Evolutionary conservation across 2,888 invertebrate species (phyloP), one percentile per base, ranked within the genome.

Genomic region (Homarus gammarus): DNA sequence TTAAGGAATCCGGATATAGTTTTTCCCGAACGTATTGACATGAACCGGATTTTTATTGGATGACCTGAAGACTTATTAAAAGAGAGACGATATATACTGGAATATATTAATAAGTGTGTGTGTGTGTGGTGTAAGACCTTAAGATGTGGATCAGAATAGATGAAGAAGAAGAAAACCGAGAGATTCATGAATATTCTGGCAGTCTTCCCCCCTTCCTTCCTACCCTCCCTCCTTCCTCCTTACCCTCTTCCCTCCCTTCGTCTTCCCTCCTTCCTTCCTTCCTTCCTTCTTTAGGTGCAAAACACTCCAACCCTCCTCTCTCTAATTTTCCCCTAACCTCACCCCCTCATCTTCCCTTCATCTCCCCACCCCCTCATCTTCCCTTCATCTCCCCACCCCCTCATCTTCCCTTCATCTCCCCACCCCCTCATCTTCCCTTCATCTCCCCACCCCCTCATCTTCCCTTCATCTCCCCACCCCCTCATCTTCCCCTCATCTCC

Each of bases 101-200:
- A n/a, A n/a, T n/a, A n/a, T n/a, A n/a, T n/a, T n/a, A n/a, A 33
- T 73, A 33, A 27, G 70, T 72, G 70, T 72, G 31, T 72, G 70
- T 15, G 68, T 68, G 68, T 68, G 68, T 10, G 68, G 40, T 27
- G 38, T 73, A 79, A 56, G 56, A 61, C 38, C 36, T 38, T 61
- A 79, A 61, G 79, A 79, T 33, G 61, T 10, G 61, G 38, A 33
- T 79, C 61, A 79, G 36, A 51, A 10, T 27, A 64, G 27, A 64
- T 15, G 72, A 51, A 36, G n/a, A 72, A 68, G 31, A 83, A 72
- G 31, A 44, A 49, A 33, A 8, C 27, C 15, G 22, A 33, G 72
- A 83, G 31, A 49, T 51, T 83, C 72, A 70, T 83, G 70, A 72
- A 70, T 83, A 70, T 83, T 70, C 79, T 36, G 61, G 0, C 18